Conservation (phyloP, 2,113 vertebrate species). For the Rattus rattus region DNA sequence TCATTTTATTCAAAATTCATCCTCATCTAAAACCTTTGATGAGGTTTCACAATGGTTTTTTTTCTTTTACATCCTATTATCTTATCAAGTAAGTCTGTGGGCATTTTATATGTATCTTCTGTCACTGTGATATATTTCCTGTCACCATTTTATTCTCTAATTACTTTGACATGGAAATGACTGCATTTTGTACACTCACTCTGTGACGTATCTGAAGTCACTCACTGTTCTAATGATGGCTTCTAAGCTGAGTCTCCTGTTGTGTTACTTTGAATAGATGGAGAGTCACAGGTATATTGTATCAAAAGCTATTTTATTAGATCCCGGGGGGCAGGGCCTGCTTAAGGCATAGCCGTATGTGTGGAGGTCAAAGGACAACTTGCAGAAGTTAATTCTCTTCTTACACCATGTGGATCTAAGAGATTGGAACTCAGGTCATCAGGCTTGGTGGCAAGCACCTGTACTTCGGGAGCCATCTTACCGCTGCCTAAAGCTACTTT, state of each 20-base stretch:
- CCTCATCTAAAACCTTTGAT: constrained; percentile 24
- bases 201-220: constrained; percentile 33
- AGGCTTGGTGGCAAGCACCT: background rate
- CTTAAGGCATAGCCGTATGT: background rate
- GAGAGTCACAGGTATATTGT: background rate
- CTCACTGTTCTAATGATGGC: background rate
- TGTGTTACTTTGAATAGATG: background rate
- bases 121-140: constrained; percentile 26
- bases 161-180: constrained; percentile 12
- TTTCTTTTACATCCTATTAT: constrained; percentile 34
- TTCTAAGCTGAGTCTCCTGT: constrained; percentile 32
- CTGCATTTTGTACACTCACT: constrained; percentile 7
- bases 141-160: constrained; percentile 41
- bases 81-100: background rate
- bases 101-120: background rate
- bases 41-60: background rate
- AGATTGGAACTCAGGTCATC: background rate
- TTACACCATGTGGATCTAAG: background rate
- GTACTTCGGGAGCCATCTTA: background rate
- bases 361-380: background rate
- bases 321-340: background rate
- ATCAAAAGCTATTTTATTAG: background rate
- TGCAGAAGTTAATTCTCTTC: background rate
- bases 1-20: constrained; percentile 42
- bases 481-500: background rate